Base-by-base conservation (phyloP, 30 jellyfish, hydroid and myxozoan genomes). In the Pseudorhiza aurosa region DNA sequence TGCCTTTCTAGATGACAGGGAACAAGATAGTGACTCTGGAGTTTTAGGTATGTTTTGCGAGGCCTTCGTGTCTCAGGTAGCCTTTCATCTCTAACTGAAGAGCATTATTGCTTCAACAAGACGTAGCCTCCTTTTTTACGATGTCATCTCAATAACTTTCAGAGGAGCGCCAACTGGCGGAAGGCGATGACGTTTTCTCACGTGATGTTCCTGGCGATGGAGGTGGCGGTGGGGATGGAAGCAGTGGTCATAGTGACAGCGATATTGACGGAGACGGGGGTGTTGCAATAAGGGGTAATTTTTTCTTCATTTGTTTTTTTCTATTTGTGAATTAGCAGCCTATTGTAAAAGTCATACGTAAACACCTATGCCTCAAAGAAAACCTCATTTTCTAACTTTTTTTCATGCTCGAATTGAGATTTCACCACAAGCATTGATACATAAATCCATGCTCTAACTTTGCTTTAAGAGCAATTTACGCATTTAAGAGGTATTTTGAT, bases 141-240 rank as follows among this genome's bases (percentile, higher is more conserved):
- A 0, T 18, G 0, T 18, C 51, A 4, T 33, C 0, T 67, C 49
- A 17, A 0, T 44, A 0, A 39, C 15, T 87, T 49, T 67, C 75
- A 81, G 96, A 71, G 71, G 97, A 70, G 78, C 97, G 97, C 30
- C 97, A 89, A 50, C 63, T 72, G 30, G 97, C 97, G 2, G 97
- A 89, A 50, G 97, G 97, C 0, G 91, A 85, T 65, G 97, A 89
- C 19, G 83, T 59, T 7, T 62, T 68, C 63, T 58, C 88, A 2
- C 73, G 77, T 8, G 95, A 72, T 15, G 78, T 49, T 37, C 86
- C 84, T 33, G 91, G 91, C 1, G 97, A 81, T 47, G 97, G 96
- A 30, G 97, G 95, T 6, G 97, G 97, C 21, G 95, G 95, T 15
- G 97, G 97, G 3, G 97, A 89, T 59, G 97, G 97, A 0, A 89